Percentiles rank a stretch among this genome's conserved stretches.
These are phyloP conservation scores for Conus canariensis DNA, from an alignment of 2,888 invertebrate species.

Conservation along the genomic window DNA sequence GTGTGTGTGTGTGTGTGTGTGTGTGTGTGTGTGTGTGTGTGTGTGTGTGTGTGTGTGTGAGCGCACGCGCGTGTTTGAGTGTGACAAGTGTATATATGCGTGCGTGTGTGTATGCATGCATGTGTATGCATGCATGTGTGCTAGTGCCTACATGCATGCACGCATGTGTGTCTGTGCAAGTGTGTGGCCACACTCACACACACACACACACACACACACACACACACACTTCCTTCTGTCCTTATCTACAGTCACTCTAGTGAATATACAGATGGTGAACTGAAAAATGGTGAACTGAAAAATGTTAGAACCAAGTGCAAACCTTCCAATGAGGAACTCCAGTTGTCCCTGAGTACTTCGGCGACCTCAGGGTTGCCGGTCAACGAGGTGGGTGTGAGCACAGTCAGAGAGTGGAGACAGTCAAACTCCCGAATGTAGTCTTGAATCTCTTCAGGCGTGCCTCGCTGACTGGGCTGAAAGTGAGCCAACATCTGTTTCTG, in stretches of 20 bases:
- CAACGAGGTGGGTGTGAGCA: conserved; percentile 57
- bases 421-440: conserved; percentile 70
- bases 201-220: no score
- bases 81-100: background rate
- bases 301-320: no score
- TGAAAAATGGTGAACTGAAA: no score
- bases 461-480: conserved; percentile 62
- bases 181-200: no score
- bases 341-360: conserved; percentile 63
- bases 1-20: no score
- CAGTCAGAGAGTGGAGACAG: conserved; percentile 65
- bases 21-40: no score
- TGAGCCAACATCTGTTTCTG: background rate
- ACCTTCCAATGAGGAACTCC: conserved; percentile 54
- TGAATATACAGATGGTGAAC: no score
- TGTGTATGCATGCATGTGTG: background rate
- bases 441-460: conserved; percentile 68
- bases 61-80: no score
- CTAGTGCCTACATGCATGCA: no score
- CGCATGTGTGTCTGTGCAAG: no score
- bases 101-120: background rate
- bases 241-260: background rate
- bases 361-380: conserved; percentile 59
- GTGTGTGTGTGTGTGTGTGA: no score
- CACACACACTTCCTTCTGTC: no score